Evolutionary conservation across 2,113 vertebrate genomes (phyloP), one percentile per base, ranked within the genome.

Genomic region (Cathartes aura): DNA sequence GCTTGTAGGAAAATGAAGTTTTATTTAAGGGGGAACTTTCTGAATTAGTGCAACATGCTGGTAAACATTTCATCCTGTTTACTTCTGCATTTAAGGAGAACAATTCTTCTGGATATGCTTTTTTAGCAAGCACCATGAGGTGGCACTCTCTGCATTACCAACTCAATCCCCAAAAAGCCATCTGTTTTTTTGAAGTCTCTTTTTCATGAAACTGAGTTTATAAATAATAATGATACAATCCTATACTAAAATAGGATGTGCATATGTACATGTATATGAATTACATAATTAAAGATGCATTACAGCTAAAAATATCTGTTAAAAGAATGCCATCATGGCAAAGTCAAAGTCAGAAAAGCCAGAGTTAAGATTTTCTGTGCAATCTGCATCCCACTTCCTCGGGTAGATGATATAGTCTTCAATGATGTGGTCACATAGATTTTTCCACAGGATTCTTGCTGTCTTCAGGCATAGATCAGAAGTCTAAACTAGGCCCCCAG

Each of bases 231-330:
- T 90, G 78, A 90, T 96, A 76, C 59, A 89, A 56, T 95, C 43
- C 43, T 93, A 4, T 60, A 30, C 92, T 90, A 95, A 97, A 94
- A 92, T 78, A 90, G 53, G 47, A 63, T 90, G 47, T 14, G 45
- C 90, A 89, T 92, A 89, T 95, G 75, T 72, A 85, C 66, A 59
- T 91, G 59, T 90, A 53, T 90, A 93, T 80, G 84, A 95, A 86
- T 96, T 94, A 80, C 78, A 86, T 97, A 95, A 90, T 94, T 94
- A 90, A 95, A 88, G 82, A 90, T 90, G 36, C 74, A 90, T 95
- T 90, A 48, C 48, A 73, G 73, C 70, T 97, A 91, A 96, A 97
- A 92, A 91, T 92, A 91, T 27, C 70, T 53, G 30, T 62, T 96
- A 68, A 75, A 89, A 96, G 56, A 93, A 62, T 66, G 66, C 36